Base-by-base conservation (phyloP, 1,140 invertebrate genomes). In the Ditylenchus dipsaci region DNA sequence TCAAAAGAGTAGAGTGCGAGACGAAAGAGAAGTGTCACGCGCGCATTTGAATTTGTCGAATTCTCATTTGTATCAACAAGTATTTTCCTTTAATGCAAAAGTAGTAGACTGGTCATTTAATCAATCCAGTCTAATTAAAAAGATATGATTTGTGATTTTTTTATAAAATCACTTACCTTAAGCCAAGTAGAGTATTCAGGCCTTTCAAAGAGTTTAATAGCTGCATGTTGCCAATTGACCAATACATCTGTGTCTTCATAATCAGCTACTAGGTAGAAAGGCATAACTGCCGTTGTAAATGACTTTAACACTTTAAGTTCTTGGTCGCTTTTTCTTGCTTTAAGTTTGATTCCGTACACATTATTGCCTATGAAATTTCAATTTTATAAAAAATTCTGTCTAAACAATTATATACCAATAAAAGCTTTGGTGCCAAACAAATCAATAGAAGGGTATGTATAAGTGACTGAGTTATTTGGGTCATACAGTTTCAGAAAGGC, bases 401-500 rank as follows among this genome's bases (percentile, higher is more conserved):
- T n/a, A 56, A 29, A 43, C 63, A 45, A 19, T 21, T n/a, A 53
- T 58, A 7, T 74, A 77, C 78, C 78, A 60, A 80, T 82, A 66
- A 80, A 80, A 13, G 78, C 78, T 56, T 69, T 68, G 21, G 73
- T 82, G 21, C 80, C 80, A 64, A 80, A 80, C 21, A 82, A 53
- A 47, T 80, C 80, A 61, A 80, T 79, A 7, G 74, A 58, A 15
- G 78, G 78, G 73, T 80, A 80, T 11, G 80, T 80, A 67, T 63
- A 76, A 21, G 80, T 81, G 43, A 58, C 43, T 7, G 80, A 76
- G 56, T 83, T 74, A 29, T 69, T 43, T 45, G 69, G 59, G 58
- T 80, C 80, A 65, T 81, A 80, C 17, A 80, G 58, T 60, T 81
- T 82, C 15, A 80, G 64, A 66, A 80, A 80, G 1, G 78, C 80